phyloP scores from a whole-genome alignment of 2,888 invertebrate species.

The Palloptera scutellata region DNA sequence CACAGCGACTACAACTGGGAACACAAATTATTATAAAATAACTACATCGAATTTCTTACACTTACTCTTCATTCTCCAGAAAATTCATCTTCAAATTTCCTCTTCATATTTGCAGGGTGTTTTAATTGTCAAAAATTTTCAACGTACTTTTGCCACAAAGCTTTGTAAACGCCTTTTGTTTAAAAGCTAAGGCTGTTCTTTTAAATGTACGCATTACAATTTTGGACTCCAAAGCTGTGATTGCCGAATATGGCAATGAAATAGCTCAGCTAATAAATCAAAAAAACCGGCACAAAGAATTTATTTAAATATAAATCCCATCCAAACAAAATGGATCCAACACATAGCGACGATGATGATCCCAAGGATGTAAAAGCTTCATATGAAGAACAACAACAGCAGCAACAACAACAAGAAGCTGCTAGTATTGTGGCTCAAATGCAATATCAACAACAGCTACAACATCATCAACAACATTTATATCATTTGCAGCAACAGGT shows the following conservation, averaged over 20 bases:
- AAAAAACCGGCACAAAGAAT: not conserved
- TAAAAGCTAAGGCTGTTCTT: no score
- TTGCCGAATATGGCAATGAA: slow-evolving; percentile 28
- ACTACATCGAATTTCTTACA: no score
- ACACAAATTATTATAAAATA: no score
- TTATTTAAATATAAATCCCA: not conserved
- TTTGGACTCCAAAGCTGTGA: slow-evolving; percentile 45
- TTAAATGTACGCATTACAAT: slow-evolving; percentile 36
- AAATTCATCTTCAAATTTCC: no score
- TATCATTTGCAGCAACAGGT: slow-evolving; percentile 28
- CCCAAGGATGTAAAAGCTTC: not conserved
- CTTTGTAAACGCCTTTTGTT: no score
- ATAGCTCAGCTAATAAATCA: not conserved
- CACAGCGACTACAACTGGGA: no score
- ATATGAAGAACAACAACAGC: slow-evolving; percentile 15
- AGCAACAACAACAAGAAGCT: not conserved
- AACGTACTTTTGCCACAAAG: no score
- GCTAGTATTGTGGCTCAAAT: no score
- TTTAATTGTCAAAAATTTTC: no score
- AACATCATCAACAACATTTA: slow-evolving; percentile 30
- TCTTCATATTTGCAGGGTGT: no score
- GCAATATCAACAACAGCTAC: slow-evolving; percentile 22
- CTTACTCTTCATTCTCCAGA: no score
- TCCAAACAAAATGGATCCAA: not conserved
- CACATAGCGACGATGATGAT: not conserved